Evolutionary conservation across 2,113 vertebrate species (phyloP).

Genomic region (Galeopterus variegatus): DNA sequence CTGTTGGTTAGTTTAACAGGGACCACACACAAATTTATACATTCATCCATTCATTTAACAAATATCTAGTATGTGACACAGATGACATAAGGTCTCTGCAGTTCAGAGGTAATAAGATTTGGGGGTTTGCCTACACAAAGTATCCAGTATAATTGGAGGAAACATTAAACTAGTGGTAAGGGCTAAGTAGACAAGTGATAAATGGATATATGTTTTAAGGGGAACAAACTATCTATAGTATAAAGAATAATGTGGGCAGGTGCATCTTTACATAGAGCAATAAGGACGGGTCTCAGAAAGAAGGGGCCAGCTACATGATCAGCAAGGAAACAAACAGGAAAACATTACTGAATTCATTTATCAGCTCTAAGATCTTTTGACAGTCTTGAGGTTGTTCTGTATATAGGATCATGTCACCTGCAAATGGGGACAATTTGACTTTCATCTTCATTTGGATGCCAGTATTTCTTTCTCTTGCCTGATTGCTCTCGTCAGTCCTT

Average conservation of each 20-base stretch:
- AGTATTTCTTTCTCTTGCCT: no score
- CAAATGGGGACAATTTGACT: no score
- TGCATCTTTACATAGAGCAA: neutral
- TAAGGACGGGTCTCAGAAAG: neutral
- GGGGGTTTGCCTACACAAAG: neutral
- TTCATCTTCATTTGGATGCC: no score
- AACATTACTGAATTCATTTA: no score
- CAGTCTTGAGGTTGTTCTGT: no score
- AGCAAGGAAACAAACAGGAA: neutral
- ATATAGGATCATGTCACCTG: no score
- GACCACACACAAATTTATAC: neutral
- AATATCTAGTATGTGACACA: neutral
- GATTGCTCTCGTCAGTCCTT: no score
- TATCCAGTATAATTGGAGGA: neutral
- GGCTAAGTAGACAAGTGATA: neutral
- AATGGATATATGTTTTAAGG: neutral
- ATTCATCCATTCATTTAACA: neutral
- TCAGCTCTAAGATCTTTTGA: no score
- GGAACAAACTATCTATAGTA: neutral
- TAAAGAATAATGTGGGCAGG: neutral
- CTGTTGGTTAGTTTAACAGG: neutral
- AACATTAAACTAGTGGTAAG: neutral
- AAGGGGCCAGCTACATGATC: neutral
- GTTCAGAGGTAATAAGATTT: neutral
- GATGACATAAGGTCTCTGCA: neutral